Evolutionary conservation across 2,888 invertebrate species (phyloP).

Genomic region (Entomobrya multifasciata): DNA sequence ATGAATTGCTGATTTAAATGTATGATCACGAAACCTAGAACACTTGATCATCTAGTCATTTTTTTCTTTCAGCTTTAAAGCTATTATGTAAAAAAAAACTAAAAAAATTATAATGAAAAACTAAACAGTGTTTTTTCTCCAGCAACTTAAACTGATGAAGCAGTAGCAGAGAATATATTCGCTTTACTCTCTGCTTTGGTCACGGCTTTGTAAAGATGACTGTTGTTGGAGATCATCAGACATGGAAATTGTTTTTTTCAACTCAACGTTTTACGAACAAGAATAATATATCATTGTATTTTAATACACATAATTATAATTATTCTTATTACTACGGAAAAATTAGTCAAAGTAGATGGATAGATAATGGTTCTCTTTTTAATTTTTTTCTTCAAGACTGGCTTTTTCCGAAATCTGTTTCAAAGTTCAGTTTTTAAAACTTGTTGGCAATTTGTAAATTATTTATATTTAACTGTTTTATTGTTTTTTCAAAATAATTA

Average conservation of each 20-base stretch:
- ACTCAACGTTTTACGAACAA: no score
- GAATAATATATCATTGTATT: no score
- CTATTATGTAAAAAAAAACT: neutral
- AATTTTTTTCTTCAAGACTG: neutral
- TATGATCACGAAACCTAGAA: conserved; percentile 57
- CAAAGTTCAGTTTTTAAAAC: neutral
- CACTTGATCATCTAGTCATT: neutral
- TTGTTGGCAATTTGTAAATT: neutral
- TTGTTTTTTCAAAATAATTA: neutral
- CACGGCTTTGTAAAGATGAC: conserved; percentile 31
- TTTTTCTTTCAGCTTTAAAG: neutral
- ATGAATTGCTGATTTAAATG: conserved; percentile 53
- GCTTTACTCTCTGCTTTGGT: conserved; percentile 61
- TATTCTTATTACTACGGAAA: no score
- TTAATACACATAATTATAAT: no score
- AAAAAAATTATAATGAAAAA: conserved; percentile 19
- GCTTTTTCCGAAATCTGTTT: no score
- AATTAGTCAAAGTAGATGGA: no score
- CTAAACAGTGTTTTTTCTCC: conserved; percentile 19
- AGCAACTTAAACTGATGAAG: no score
- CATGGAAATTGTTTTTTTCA: no score
- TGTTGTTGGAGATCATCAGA: neutral
- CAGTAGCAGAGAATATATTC: neutral
- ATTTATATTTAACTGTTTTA: neutral
- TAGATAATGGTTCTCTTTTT: no score